These are phyloP conservation scores for Coregonus clupeaformis DNA, from an alignment of 2,113 vertebrate genomes.

Conservation along the genomic window DNA sequence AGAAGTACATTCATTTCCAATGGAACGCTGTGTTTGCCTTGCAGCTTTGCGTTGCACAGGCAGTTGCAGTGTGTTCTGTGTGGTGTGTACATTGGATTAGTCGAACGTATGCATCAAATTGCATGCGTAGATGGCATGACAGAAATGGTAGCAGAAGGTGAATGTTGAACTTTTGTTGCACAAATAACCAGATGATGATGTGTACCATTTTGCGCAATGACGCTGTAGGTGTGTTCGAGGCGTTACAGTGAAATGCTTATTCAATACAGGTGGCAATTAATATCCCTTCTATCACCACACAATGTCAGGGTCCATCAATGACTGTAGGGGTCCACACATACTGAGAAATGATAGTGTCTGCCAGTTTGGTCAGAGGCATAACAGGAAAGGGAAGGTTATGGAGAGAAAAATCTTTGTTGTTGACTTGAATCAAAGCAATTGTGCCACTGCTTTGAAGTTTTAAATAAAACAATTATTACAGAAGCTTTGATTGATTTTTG, in stretches of 20 bases:
- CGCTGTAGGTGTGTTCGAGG: too few species aligned
- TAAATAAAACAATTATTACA: not conserved
- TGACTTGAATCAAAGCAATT: not conserved
- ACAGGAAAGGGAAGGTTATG: slow-evolving; percentile 4
- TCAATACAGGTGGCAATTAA: too few species aligned
- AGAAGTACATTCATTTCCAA: too few species aligned
- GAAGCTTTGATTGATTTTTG: not conserved
- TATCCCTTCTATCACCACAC: slow-evolving; percentile 39
- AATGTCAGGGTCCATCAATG: slow-evolving; percentile 10
- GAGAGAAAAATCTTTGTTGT: slow-evolving; percentile 11
- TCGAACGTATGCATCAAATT: too few species aligned
- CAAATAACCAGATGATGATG: slow-evolving; percentile 26
- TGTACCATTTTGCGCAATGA: too few species aligned
- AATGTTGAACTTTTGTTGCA: slow-evolving; percentile 30
- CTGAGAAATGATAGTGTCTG: too few species aligned
- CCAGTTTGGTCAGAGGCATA: not conserved
- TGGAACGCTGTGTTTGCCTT: too few species aligned
- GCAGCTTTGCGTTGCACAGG: too few species aligned
- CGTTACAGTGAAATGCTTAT: too few species aligned
- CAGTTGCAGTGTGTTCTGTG: too few species aligned
- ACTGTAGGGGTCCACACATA: not conserved
- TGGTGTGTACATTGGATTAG: too few species aligned
- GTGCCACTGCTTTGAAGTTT: not conserved
- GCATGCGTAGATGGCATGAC: too few species aligned
- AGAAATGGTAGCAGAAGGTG: not conserved